Conservation (phyloP, 2,888 invertebrate genomes). For the Cantharis lateralis region DNA sequence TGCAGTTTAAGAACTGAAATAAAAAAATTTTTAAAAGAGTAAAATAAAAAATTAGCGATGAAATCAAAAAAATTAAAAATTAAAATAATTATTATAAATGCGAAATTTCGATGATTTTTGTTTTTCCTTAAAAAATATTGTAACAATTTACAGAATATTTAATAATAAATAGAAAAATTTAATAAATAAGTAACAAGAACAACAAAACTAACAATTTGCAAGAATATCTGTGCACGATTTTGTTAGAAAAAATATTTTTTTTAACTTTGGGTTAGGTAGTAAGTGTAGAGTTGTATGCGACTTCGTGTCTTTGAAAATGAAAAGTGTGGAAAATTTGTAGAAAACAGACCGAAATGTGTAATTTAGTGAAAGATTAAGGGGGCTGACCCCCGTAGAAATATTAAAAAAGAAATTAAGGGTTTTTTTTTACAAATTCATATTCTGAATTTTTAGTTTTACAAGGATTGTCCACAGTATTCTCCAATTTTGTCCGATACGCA, state of each 20-base stretch:
- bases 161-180: neutral
- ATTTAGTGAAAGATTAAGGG: neutral
- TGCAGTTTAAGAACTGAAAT: neutral
- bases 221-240: neutral
- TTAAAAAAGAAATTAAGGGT: no score
- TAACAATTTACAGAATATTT: constrained; percentile 1
- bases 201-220: neutral
- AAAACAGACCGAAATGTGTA: neutral
- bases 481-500: constrained; percentile 80
- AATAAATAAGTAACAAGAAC: neutral
- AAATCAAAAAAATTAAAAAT: neutral
- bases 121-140: neutral
- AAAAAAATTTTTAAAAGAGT: neutral
- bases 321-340: neutral
- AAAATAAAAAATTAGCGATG: neutral
- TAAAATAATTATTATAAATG: neutral
- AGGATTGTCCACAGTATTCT: constrained; percentile 68
- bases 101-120: neutral
- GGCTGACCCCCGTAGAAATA: no score
- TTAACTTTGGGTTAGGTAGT: neutral
- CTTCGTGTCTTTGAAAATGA: neutral
- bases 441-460: neutral
- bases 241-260: neutral
- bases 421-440: no score
- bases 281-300: neutral